Percentiles rank a stretch among this genome's conserved stretches.
These are phyloP conservation scores for Argyra leucocephala DNA, from an alignment of 2,888 invertebrate species.

Conservation along the genomic window DNA sequence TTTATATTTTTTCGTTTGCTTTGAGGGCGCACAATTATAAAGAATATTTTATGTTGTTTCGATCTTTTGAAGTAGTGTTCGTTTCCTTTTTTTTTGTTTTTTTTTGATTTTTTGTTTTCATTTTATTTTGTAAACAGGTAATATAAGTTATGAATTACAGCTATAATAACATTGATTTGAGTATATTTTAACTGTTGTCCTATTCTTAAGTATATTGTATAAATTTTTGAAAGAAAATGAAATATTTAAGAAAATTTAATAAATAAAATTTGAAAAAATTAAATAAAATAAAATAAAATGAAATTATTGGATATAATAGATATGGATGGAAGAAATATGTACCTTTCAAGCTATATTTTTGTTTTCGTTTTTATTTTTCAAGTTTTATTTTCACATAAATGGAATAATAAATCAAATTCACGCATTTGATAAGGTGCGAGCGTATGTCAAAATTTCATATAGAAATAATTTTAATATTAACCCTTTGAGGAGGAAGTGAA, in stretches of 20 bases:
- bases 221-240: neutral
- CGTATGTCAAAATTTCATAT: neutral
- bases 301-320: too few relatives aligned
- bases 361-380: neutral
- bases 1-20: too few relatives aligned
- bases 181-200: neutral
- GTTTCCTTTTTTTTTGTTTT: neutral
- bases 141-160: slow-evolving; percentile 1
- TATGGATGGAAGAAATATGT: neutral
- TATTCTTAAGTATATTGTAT: neutral
- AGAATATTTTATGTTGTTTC: neutral
- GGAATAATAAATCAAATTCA: neutral
- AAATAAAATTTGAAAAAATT: neutral
- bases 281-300: neutral
- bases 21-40: neutral
- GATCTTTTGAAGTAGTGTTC: neutral
- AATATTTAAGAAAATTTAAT: neutral
- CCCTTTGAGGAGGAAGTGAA: too few relatives aligned
- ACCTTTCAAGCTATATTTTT: neutral
- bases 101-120: neutral
- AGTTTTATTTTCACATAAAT: neutral
- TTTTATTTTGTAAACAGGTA: neutral
- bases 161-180: slow-evolving; percentile 4
- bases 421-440: neutral
- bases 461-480: neutral